These are phyloP conservation scores for Xylophagus ater DNA, from an alignment of 2,888 invertebrate species.

Conservation along the genomic window DNA sequence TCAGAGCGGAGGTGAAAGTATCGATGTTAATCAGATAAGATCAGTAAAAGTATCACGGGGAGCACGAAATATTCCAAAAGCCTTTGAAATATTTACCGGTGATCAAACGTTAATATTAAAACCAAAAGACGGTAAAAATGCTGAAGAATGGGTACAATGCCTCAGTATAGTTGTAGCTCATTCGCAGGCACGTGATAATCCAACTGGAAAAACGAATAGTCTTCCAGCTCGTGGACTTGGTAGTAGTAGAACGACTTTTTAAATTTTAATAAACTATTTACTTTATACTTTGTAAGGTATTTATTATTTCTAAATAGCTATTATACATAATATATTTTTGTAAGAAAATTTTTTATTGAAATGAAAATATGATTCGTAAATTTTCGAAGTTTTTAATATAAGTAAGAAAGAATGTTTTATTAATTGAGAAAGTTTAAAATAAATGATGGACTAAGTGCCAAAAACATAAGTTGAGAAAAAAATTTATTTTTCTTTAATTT, in stretches of 20 bases:
- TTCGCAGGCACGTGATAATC: constrained; percentile 39
- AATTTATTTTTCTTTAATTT: too few species aligned
- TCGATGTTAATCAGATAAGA: constrained; percentile 86
- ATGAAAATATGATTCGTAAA: too few species aligned
- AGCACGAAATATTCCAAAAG: constrained; percentile 85
- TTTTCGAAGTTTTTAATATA: too few species aligned
- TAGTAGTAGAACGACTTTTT: constrained; percentile 16
- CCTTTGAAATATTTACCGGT: constrained; percentile 92
- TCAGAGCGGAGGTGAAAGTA: constrained; percentile 73
- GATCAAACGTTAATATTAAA: constrained; percentile 87
- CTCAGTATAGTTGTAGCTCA: constrained; percentile 87
- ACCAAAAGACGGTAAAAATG: constrained; percentile 88
- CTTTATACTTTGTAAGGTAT: too few species aligned
- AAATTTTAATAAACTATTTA: too few species aligned
- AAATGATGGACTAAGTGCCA: too few species aligned
- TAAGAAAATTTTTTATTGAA: too few species aligned
- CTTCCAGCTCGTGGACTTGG: constrained; percentile 33
- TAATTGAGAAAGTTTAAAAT: too few species aligned
- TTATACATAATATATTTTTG: too few species aligned
- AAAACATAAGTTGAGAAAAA: too few species aligned
- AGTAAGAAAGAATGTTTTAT: too few species aligned
- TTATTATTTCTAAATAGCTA: too few species aligned
- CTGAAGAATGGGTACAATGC: constrained; percentile 94
- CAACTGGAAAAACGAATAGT: constrained; percentile 39
- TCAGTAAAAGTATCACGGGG: constrained; percentile 89